Base-by-base conservation (phyloP, 2,797 vertebrate species). In the Cyclopterus lumpus region DNA sequence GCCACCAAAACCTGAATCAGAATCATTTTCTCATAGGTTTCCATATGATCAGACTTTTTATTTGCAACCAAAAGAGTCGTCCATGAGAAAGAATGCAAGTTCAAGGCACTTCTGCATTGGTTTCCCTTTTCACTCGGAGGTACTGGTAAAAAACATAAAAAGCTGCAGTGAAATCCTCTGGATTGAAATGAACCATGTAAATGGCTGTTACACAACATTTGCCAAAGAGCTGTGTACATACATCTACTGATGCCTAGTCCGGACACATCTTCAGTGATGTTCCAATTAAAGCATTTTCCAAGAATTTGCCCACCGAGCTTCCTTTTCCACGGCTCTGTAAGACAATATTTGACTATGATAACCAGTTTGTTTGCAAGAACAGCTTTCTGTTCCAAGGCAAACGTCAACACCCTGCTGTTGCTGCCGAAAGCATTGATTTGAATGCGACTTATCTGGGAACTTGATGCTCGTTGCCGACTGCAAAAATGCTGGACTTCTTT, bases 281-380 rank as follows among this genome's bases (percentile, higher is more conserved):
- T 62, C 40, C 34, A 61, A 66, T 61, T 12, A 49, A 59, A 71
- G 28, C 34, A 10, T 73, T 62, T 61, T 73, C 44, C 42, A 34
- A 30, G 30, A 69, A 67, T 73, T 61, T 48, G 36, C 54, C 71
- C 68, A 4, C 28, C 36, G 15, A 67, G 62, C 53, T 34, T 64
- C 68, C 38, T n/a, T 26, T 73, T 74, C 53, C 67, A 71, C 22
- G 36, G 38, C 34, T 71, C 62, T 78, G 77, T 81, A 67, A 61
- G 61, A 83, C 77, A 72, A 72, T 78, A 85, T 86, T 75, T 80
- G 70, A 61, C 77, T 71, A 22, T 75, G 72, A 81, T 73, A 77
- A 59, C 49, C 15, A 24, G 73, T 62, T 38, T 77, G 72, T 88
- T 82, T 82, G 77, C 60, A 75, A 65, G 75, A 81, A 75, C 66